Conservation (phyloP, 2,888 invertebrate species). For the Actias luna region DNA sequence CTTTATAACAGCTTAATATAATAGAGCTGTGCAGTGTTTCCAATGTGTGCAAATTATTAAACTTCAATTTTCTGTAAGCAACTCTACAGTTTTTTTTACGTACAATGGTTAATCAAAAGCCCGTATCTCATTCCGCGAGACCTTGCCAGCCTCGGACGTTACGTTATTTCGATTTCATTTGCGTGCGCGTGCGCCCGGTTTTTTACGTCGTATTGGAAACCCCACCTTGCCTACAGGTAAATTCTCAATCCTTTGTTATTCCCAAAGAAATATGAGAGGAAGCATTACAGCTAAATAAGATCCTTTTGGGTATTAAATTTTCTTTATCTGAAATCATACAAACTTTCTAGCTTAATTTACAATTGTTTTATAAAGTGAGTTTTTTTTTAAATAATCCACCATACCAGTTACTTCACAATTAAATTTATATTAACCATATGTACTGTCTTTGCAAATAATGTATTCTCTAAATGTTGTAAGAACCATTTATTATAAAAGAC, state of each 20-base stretch:
- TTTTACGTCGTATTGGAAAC: constrained; percentile 60
- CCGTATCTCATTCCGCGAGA: constrained; percentile 74
- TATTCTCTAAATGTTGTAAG: too few relatives aligned
- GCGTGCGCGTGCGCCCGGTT: constrained; percentile 72
- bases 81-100: constrained; percentile 54
- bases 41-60: too few relatives aligned
- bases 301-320: constrained; percentile 76
- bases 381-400: constrained; percentile 65
- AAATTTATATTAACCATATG: too few relatives aligned
- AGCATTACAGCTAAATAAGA: constrained; percentile 64
- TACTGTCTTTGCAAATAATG: constrained; percentile 34
- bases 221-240: constrained; percentile 65
- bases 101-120: constrained; percentile 79
- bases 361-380: constrained; percentile 67
- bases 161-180: constrained; percentile 81
- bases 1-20: too few relatives aligned
- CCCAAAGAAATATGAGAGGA: constrained; percentile 72
- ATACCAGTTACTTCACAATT: constrained; percentile 59
- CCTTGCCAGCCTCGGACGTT: constrained; percentile 59
- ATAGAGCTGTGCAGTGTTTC: too few relatives aligned
- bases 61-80: constrained; percentile 27
- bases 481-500: too few relatives aligned
- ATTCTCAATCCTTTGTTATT: constrained; percentile 72
- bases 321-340: constrained; percentile 63
- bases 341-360: constrained; percentile 64